These are phyloP conservation scores for Drosophila mettleri DNA, from an alignment of 2,888 invertebrate species.

Conservation along the genomic window DNA sequence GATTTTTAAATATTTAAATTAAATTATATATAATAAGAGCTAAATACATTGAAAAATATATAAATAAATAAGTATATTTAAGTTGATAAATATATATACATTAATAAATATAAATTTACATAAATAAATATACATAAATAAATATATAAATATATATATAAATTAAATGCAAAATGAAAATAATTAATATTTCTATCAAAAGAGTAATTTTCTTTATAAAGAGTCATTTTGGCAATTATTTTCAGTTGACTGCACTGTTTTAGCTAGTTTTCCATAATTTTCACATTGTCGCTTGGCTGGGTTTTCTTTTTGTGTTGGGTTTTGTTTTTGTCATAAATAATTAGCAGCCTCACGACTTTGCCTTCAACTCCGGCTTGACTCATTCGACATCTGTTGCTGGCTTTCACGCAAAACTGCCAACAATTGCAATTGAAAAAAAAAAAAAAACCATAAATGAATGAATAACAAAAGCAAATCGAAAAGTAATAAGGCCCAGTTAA, in stretches of 20 bases:
- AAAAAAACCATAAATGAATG: constrained; percentile 15
- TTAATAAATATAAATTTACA: too few relatives aligned
- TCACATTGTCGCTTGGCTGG: constrained; percentile 58
- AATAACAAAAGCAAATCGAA: constrained; percentile 24
- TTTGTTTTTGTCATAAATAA: constrained; percentile 69
- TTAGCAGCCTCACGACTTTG: constrained; percentile 73
- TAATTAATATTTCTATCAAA: too few relatives aligned
- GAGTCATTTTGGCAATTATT: neutral
- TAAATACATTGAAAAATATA: too few relatives aligned
- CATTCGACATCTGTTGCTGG: constrained; percentile 39
- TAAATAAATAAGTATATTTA: too few relatives aligned
- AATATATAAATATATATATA: too few relatives aligned
- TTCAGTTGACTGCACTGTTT: neutral
- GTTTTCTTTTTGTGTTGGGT: constrained; percentile 51
- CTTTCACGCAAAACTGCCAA: constrained; percentile 61
- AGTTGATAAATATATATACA: too few relatives aligned
- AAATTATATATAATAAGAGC: too few relatives aligned
- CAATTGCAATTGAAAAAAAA: constrained; percentile 37
- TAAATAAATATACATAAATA: too few relatives aligned
- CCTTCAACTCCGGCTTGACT: constrained; percentile 40
- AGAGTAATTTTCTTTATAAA: too few relatives aligned
- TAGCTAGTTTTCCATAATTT: constrained; percentile 37
- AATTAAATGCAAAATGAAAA: too few relatives aligned
- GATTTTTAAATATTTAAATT: too few relatives aligned
- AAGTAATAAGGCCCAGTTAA: constrained; percentile 29